Base-by-base conservation (phyloP, 1,140 invertebrate species). In the Orius laevigatus region DNA sequence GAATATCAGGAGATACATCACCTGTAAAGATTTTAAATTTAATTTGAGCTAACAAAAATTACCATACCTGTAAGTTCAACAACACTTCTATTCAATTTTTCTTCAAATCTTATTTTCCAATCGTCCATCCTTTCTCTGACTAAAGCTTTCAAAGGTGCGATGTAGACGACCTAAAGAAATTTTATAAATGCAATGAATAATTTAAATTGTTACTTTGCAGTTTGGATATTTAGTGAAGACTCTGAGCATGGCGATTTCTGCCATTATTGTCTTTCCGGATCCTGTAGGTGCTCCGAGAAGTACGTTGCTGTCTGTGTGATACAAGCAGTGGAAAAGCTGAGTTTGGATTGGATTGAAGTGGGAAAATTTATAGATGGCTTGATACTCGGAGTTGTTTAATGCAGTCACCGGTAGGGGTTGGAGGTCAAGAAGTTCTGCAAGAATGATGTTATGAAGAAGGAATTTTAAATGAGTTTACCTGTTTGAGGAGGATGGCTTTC, bases 341-440 rank as follows among this genome's bases (percentile, higher is more conserved):
- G 94, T 98, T 66, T 99, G 96, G 58, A 99, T 92, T 1, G 95
- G 91, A 70, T 99, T 99, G 66, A 99, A 99, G 64, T 96, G 91
- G 0, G 77, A 76, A 64, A 98, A 98, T 14, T 71, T 77, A 67
- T 95, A 99, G 1, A 99, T 63, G 31, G 70, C 69, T 64, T 97
- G 80, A 58, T 81, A 87, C 3, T 69, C 58, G 0, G 71, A 60
- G 58, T 95, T 79, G 48, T 86, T 78, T 12, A 98, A 66, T 0
- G 80, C 84, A 45, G 74, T 77, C 5, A 92, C 71, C 19, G 95
- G 85, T 33, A 99, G 63, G 1, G 94, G 96, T 53, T 89, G 79
- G 9, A 99, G 66, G 60, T 91, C 82, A 35, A 98, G 63, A 4
- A 99, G 68, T 64, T 95, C 88, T 79, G 36, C 10, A 3, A 38